Conservation (phyloP, 2,797 vertebrate species). For the Perodicticus potto region DNA sequence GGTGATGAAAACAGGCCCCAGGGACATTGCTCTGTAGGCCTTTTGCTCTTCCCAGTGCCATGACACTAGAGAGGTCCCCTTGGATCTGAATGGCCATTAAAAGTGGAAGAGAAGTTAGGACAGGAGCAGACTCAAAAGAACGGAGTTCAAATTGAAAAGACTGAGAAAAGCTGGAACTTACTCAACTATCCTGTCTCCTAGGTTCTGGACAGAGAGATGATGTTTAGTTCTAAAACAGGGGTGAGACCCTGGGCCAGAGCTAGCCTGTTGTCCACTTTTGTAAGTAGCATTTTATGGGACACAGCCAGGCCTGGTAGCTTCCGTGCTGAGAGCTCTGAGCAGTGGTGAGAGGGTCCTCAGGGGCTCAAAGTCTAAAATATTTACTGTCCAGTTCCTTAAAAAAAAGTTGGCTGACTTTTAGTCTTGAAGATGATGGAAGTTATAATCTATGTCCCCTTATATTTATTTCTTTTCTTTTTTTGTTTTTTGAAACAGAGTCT, state of each 20-base stretch:
- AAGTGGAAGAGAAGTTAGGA: neutral
- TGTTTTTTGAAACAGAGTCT: neutral
- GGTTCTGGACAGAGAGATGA: neutral
- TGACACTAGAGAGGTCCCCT: neutral
- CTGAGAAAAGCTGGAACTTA: neutral
- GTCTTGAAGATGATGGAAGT: neutral
- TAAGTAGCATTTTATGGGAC: neutral
- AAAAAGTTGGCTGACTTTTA: neutral
- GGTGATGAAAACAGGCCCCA: neutral
- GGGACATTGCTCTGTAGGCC: neutral
- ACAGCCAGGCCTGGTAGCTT: neutral
- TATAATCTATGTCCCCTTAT: neutral
- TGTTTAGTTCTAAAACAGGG: neutral
- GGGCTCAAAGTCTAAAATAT: neutral
- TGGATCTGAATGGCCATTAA: neutral
- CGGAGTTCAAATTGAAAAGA: neutral
- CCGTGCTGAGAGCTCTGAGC: neutral
- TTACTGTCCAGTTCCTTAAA: neutral
- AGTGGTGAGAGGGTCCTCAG: neutral
- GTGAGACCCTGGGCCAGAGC: accelerated
- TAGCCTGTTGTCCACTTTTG: neutral
- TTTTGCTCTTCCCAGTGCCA: neutral
- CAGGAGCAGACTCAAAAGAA: neutral
- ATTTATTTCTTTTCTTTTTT: neutral
- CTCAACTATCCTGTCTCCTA: neutral